Percentiles rank a stretch among this genome's conserved stretches.
These are phyloP conservation scores for Crossaster papposus DNA, from an alignment of 53 echinoderm and acorn worm genomes.

Conservation along the genomic window DNA sequence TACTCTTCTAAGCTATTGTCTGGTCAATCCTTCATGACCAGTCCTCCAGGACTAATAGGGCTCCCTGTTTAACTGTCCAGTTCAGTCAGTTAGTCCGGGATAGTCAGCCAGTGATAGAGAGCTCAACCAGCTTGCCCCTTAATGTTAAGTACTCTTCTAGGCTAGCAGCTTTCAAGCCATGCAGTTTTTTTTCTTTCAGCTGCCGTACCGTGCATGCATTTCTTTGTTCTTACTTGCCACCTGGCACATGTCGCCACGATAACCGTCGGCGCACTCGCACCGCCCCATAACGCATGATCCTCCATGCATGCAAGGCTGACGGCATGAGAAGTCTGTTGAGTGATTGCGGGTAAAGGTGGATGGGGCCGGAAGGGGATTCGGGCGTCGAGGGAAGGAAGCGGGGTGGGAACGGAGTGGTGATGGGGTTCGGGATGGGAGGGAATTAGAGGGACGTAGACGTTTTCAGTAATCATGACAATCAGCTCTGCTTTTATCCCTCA, in stretches of 20 bases:
- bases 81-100: neutral
- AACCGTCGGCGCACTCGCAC: constrained; percentile 72
- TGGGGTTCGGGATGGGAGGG: no score
- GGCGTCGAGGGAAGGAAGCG: neutral
- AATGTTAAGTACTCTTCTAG: neutral
- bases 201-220: constrained; percentile 37
- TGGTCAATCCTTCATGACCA: no score
- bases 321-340: constrained; percentile 23
- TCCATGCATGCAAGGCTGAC: constrained; percentile 72
- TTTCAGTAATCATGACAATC: neutral
- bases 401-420: neutral
- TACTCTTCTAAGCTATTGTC: no score
- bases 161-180: neutral
- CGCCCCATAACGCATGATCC: constrained; percentile 65
- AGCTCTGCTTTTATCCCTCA: no score
- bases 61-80: no score
- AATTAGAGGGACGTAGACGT: no score
- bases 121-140: no score
- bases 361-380: neutral
- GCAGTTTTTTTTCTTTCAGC: neutral
- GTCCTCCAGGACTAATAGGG: no score
- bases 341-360: neutral
- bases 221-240: constrained; percentile 60
- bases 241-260: constrained; percentile 71
- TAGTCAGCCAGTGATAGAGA: no score